Evolutionary conservation across 37 sponge, comb jelly and placozoan species (phyloP).

Genomic region (Hormiphora californensis): DNA sequence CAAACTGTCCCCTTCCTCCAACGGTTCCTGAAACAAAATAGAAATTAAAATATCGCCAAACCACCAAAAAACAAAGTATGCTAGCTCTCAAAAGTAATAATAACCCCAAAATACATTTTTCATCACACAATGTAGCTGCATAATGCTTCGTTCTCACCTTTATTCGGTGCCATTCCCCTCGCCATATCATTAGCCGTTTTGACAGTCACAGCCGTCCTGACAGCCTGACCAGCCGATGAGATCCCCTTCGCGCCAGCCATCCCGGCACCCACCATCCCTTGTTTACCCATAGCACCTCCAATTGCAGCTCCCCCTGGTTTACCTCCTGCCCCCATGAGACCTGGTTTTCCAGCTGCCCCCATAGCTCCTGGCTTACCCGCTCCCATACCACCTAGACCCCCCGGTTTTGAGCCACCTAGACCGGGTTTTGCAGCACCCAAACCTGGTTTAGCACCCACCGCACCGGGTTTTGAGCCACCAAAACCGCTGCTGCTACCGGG

Average conservation of each 20-base stretch:
- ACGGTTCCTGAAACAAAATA: no score
- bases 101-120: no score
- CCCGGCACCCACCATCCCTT: not conserved
- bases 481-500: not conserved
- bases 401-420: not conserved
- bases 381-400: not conserved
- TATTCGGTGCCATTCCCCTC: constrained; percentile 32
- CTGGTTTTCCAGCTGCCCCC: not conserved
- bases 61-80: no score
- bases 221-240: not conserved
- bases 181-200: constrained; percentile 24
- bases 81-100: no score
- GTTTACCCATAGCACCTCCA: not conserved
- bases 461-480: constrained; percentile 37
- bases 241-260: not conserved
- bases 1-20: no score
- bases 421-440: not conserved
- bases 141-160: no score
- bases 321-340: not conserved
- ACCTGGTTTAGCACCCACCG: constrained; percentile 24
- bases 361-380: constrained; percentile 12
- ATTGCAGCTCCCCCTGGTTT: not conserved
- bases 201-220: constrained; percentile 42
- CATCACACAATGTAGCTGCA: no score
- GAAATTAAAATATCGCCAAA: no score